Base-by-base conservation (phyloP, 2,888 invertebrate species). In the Sclerodermus sp. region DNA sequence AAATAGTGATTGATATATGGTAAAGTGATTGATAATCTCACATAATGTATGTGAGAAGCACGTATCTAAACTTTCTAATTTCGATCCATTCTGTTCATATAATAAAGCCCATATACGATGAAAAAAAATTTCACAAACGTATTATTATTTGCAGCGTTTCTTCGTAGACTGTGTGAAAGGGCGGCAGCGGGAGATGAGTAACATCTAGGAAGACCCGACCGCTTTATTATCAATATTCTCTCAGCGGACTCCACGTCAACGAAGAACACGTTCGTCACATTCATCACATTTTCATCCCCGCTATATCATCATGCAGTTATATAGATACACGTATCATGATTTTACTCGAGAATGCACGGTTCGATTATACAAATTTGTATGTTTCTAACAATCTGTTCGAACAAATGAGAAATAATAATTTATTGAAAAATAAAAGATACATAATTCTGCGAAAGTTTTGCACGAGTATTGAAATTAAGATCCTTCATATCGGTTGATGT, bases 101-200 rank as follows among this genome's bases (percentile, higher is more conserved):
- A n/a, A n/a, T n/a, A n/a, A n/a, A n/a, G n/a, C n/a, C n/a, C n/a
- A n/a, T n/a, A n/a, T n/a, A n/a, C n/a, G n/a, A n/a, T 23, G 8
- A 8, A 23, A 8, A 23, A 8, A 23, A 23, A 23, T 23, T 82
- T 83, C 82, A 3, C 4, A 4, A 34, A 8, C 34, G 12, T 8
- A 4, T 34, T 12, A 34, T 49, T 47, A 17, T 65, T 70, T 60
- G n/a, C 70, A 78, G 77, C 72, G 63, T 94, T 95, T 86, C 87
- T 93, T 80, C 87, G 88, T 83, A 88, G 86, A 84, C 87, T 94
- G 87, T 89, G 89, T 80, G 87, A 86, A 73, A 84, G 84, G 79
- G 74, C 70, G 36, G 43, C 58, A 16, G 66, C 53, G 15, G 55
- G 42, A 23, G 38, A 16, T 1, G 23, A 23, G 23, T 23, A 23